Conservation (phyloP, 2,113 vertebrate species). For the Salminus brasiliensis region DNA sequence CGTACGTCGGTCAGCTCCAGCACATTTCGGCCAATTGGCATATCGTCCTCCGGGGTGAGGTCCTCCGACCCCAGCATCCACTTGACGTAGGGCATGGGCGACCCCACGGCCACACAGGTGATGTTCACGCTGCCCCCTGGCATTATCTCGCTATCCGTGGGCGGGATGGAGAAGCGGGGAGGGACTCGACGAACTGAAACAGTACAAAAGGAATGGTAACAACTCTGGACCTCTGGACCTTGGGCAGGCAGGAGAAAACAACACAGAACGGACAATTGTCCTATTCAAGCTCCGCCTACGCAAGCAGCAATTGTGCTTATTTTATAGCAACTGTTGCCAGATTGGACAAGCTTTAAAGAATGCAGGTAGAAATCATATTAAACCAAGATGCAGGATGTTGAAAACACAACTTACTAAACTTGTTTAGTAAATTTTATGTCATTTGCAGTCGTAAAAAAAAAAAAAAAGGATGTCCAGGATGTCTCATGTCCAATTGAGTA, state of each 20-base stretch:
- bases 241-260: neutral
- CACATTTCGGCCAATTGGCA: constrained; percentile 99
- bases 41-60: constrained; percentile 97
- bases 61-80: constrained; percentile 99
- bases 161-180: constrained; percentile 97
- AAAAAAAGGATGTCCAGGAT: too few species aligned
- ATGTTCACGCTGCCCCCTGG: constrained; percentile 98
- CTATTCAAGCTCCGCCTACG: neutral
- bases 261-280: neutral
- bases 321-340: neutral
- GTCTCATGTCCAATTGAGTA: too few species aligned
- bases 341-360: neutral
- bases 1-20: constrained; percentile 96
- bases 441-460: too few species aligned
- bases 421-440: too few species aligned
- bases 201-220: constrained; percentile 76
- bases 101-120: constrained; percentile 98
- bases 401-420: too few species aligned
- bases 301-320: neutral
- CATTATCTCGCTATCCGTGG: constrained; percentile 99
- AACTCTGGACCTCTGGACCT: neutral
- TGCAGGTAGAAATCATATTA: neutral
- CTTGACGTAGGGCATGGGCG: constrained; percentile 99
- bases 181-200: constrained; percentile 95
- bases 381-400: neutral